A percentile compares a stretch with the other conserved stretches of the same genome.
Conservation (phyloP, 2,797 vertebrate genomes). For the Borostomias antarcticus region DNA sequence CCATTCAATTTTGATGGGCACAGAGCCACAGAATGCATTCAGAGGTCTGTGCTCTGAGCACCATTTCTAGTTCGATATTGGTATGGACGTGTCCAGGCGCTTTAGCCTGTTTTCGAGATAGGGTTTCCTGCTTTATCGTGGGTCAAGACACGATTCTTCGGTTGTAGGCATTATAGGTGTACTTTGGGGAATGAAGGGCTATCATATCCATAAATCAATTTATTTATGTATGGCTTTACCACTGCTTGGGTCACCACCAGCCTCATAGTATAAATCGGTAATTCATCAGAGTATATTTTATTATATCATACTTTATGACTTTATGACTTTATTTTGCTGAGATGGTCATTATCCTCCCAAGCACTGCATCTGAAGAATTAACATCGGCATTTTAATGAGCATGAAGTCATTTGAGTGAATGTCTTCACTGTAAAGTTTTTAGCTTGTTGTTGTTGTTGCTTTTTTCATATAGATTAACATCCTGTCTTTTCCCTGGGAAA, state of each 20-base stretch:
- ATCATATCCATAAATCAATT: neutral
- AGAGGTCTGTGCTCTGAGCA: too few relatives aligned
- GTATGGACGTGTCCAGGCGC: too few relatives aligned
- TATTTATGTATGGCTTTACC: neutral
- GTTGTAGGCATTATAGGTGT: neutral
- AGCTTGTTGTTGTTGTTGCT: too few relatives aligned
- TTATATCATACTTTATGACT: slow-evolving; percentile 1
- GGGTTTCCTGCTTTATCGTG: too few relatives aligned
- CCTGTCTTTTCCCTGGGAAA: neutral
- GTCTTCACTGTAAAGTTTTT: neutral
- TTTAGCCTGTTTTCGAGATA: too few relatives aligned
- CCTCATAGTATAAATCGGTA: neutral
- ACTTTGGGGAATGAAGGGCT: neutral
- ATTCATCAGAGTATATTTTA: neutral
- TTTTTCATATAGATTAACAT: too few relatives aligned
- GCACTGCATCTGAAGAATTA: neutral
- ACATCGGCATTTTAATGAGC: neutral
- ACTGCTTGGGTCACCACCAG: neutral
- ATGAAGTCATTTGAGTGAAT: neutral
- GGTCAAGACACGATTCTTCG: neutral
- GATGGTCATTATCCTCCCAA: neutral
- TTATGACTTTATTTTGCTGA: neutral
- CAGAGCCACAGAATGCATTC: too few relatives aligned
- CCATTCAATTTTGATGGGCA: too few relatives aligned
- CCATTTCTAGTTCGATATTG: too few relatives aligned